Evolutionary conservation across 2,797 vertebrate species (phyloP), one percentile per base, ranked within the genome.

Genomic region (Danio jaintianensis): DNA sequence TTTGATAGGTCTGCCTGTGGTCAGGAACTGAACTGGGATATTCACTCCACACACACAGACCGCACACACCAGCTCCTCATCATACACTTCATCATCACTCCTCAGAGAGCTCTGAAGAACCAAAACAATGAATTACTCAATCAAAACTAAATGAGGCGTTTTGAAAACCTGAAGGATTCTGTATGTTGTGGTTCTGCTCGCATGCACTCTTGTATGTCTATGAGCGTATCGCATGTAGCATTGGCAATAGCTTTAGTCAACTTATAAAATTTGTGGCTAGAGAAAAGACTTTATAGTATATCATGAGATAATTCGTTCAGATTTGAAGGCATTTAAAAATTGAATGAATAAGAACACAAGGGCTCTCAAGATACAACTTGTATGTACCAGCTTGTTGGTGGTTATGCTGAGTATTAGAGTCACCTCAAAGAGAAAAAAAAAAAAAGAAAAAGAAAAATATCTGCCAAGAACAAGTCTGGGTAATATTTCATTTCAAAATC

Each of bases 1-100:
- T 83, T 73, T 85, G 83, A 87, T 85, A 83, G 84, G 85, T 81
- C 79, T 74, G 47, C 43, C 62, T 73, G 62, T 1, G 78, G 78
- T 81, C 70, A 52, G 55, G 61, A 78, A 47, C 12, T 77, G 50
- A 59, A 69, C 75, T 4, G 48, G 75, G 16, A 63, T 75, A 43
- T 64, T 75, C 40, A 50, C 59, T 67, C 36, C 71, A 63, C 66
- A 72, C 61, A 75, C 75, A 75, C 69, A 69, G 50, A 75, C 70
- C 70, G 56, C 67, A 75, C 38, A 64, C 77, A 80, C 64, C 40
- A 62, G 18, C 59, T 20, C 16, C 29, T 52, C 36, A 52, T 61
- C 68, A 58, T 43, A 68, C 53, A 53, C 55, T 48, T 69, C 18
- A 52, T 74, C 62, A 78, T 53, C 10, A 20, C 7, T 52, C 61